Evolutionary conservation across 2,888 invertebrate species (phyloP), one percentile per base, ranked within the genome.

Genomic region (Oconnorella tubifera): DNA sequence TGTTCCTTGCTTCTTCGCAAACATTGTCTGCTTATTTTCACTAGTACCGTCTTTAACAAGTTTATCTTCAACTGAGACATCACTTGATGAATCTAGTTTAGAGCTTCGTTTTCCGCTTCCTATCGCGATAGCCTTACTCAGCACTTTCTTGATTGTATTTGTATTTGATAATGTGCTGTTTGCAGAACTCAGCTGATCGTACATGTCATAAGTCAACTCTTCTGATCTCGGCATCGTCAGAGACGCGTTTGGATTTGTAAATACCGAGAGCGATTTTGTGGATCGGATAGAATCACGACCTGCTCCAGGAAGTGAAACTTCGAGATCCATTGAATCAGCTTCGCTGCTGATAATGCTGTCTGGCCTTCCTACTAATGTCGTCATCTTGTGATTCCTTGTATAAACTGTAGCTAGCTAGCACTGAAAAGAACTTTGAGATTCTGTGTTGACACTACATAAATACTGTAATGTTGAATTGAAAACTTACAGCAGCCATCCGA

Each of bases 141-240:
- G 10, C 14, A 25, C 53, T 19, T 10, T 51, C 14, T 25, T 51
- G 10, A 23, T 51, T 6, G 14, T 51, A 6, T 25, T 51, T 6
- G 14, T 51, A 6, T 51, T 51, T 23, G 10, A 19, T 6, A 25
- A 23, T 23, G 53, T 10, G 25, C 25, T 51, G 25, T 10, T 51
- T 6, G 10, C 10, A 27, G 10, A 51, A 4, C 14, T 19, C 25
- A 23, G 14, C 25, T 60, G 49, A 27, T 60, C 28, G 28, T 60
- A 60, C n/a, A 60, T 60, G 50, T 60, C 31, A 31, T 60, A 60
- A n/a, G 60, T 60, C 60, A 60, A 10, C n/a, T 60, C 60, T n/a
- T 60, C 60, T 14, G 60, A 60, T n/a, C 60, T 28, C 28, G 60
- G 49, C 60, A 60, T 60, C 0, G 60, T 50, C 31, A 49, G 48